Evolutionary conservation across 2,888 invertebrate species (phyloP), one percentile per base, ranked within the genome.

Genomic region (Nomada lathburiana): DNA sequence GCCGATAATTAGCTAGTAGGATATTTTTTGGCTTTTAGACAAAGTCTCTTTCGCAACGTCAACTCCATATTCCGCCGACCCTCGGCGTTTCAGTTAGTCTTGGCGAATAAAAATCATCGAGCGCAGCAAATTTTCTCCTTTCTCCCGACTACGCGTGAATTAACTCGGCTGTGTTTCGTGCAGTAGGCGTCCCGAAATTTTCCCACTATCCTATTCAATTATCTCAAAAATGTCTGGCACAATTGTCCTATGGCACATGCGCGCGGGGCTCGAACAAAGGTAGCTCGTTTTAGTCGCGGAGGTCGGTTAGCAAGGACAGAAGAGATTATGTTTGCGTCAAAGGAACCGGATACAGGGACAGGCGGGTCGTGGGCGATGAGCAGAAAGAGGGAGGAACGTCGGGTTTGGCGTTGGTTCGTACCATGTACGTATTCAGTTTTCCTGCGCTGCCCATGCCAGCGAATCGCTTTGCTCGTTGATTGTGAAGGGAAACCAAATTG

Each of bases 261-360:
- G 29, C 20, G 64, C 29, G 29, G 26, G 0, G 16, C 20, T 69
- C 44, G 67, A 52, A 68, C 67, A 83, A 74, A 78, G 75, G 44
- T 64, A 50, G 36, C 59, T 50, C 53, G 81, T 73, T 73, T 44
- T n/a, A 60, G 53, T 26, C 47, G 59, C 20, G 50, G 55, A 44
- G 52, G 52, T 50, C 44, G 44, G 68, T 76, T 70, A 55, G 29
- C 60, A 52, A 44, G 72, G 59, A 80, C 82, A 67, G 72, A 64
- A 44, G 72, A 67, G 70, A 69, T 88, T 84, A 88, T 82, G 75
- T 76, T 73, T 70, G 82, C 81, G 80, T 87, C 87, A 87, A 88
- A 88, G 88, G 88, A 81, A 73, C 76, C 85, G 88, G 80, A 83
- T 83, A 80, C 73, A 85, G 78, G 78, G 85, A 76, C 82, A 84